Base-by-base conservation (phyloP, 1,140 invertebrate species). In the Drosophila simulans region DNA sequence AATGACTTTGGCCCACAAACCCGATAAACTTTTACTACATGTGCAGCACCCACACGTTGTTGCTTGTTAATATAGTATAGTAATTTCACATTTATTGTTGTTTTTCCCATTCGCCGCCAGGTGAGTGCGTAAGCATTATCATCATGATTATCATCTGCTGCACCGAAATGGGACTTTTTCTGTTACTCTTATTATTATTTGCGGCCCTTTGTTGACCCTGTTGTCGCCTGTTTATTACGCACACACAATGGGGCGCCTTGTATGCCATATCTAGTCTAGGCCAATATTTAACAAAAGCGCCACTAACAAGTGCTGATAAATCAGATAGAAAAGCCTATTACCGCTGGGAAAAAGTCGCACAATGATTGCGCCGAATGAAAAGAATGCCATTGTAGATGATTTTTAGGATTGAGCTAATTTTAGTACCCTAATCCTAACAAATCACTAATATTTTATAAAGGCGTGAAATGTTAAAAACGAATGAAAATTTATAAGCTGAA, bases 151-250 rank as follows among this genome's bases (percentile, higher is more conserved):
- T 42, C 25, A 8, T 43, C 31, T 39, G 34, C 17, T 65, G 66
- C 56, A 65, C 56, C 72, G 57, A 77, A 79, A 69, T 77, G 49
- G 52, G 68, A 60, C 46, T 49, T 78, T 63, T 40, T 69, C 27
- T 20, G 15, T 37, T 40, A 57, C 70, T 78, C 55, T 55, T 78
- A 46, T 56, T 78, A 46, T 56, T 60, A 55, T 77, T 68, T 71
- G 52, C 45, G 43, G 49, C 42, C 75, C 65, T 72, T 71, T 78
- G 81, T 83, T 76, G 72, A 57, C 57, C 60, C 48, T 80, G 58
- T 52, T 79, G 74, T 59, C 52, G 46, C 43, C 53, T 72, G 55
- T 78, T 83, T 76, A 77, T 72, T 76, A 53, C 65, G 70, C 57
- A 71, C 58, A 78, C 25, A 57, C 64, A 70, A 56, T 56, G 62